phyloP scores from a whole-genome alignment of 2,888 invertebrate species.

The Thecocarcelia acutangulata region DNA sequence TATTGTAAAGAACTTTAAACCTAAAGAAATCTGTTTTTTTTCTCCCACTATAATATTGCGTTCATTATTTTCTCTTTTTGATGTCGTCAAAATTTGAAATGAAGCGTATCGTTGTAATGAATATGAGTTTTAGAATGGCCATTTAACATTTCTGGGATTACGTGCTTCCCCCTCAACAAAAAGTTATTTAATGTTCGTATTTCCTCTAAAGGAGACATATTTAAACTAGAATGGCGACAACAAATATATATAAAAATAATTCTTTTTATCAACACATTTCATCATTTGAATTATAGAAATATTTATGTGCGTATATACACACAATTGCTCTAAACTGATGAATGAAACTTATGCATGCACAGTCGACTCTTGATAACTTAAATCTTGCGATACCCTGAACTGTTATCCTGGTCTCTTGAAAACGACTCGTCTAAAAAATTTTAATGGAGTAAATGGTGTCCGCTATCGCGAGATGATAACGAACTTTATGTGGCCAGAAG shows the following conservation, averaged over 20 bases:
- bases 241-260: neutral
- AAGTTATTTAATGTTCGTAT: constrained; percentile 5
- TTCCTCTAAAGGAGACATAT: constrained; percentile 21
- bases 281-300: constrained; percentile 45
- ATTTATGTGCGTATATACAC: neutral
- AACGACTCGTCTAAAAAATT: no score
- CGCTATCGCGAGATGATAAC: no score
- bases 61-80: constrained; percentile 11
- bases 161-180: constrained; percentile 18
- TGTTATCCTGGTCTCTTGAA: no score
- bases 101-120: constrained; percentile 33
- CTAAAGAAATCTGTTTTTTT: constrained; percentile 15
- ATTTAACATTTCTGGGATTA: constrained; percentile 20
- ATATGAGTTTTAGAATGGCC: constrained; percentile 21
- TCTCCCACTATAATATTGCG: neutral
- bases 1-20: constrained; percentile 2
- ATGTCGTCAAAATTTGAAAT: constrained; percentile 36
- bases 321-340: constrained; percentile 9
- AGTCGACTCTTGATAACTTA: no score
- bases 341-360: constrained; percentile 22
- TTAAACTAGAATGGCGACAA: constrained; percentile 36
- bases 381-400: no score
- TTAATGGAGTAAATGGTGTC: no score
- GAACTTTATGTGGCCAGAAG: no score
- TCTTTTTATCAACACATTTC: constrained; percentile 35